Conservation (phyloP, 1,140 invertebrate genomes). For the Hylaeus volcanicus region DNA sequence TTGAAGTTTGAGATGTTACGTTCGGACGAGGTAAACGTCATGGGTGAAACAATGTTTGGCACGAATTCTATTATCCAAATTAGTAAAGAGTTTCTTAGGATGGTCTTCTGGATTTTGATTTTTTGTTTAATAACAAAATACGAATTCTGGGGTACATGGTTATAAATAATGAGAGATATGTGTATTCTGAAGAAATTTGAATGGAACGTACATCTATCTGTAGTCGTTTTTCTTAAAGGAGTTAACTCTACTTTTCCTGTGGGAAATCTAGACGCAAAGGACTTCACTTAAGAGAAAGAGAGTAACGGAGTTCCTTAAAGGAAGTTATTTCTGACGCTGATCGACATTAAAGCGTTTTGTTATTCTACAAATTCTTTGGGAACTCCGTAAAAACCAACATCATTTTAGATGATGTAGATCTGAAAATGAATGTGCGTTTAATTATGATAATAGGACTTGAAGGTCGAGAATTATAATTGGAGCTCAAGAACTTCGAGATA, state of each 20-base stretch:
- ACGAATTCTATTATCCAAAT: not conserved
- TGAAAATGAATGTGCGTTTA: not conserved
- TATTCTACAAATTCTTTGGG: not conserved
- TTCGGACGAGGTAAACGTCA: not conserved
- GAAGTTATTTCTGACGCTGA: not conserved
- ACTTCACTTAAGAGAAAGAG: too few relatives aligned
- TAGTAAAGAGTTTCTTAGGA: not conserved
- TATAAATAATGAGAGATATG: not conserved
- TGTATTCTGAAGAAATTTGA: not conserved
- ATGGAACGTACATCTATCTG: not conserved
- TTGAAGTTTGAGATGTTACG: not conserved
- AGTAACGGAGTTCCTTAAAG: not conserved
- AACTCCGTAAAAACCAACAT: not conserved
- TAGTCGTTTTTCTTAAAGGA: constrained; percentile 1
- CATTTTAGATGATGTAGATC: not conserved
- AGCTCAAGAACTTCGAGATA: too few relatives aligned
- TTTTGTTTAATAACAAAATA: too few relatives aligned
- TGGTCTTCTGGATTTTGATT: too few relatives aligned
- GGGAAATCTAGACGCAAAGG: constrained; percentile 3
- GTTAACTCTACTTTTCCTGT: not conserved
- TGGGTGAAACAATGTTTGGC: not conserved
- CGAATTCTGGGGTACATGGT: not conserved
- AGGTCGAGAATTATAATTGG: too few relatives aligned
- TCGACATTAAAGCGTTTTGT: not conserved
- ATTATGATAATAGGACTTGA: not conserved